These are phyloP conservation scores for Myotis yumanensis DNA, from an alignment of 2,113 vertebrate genomes.

Conservation along the genomic window DNA sequence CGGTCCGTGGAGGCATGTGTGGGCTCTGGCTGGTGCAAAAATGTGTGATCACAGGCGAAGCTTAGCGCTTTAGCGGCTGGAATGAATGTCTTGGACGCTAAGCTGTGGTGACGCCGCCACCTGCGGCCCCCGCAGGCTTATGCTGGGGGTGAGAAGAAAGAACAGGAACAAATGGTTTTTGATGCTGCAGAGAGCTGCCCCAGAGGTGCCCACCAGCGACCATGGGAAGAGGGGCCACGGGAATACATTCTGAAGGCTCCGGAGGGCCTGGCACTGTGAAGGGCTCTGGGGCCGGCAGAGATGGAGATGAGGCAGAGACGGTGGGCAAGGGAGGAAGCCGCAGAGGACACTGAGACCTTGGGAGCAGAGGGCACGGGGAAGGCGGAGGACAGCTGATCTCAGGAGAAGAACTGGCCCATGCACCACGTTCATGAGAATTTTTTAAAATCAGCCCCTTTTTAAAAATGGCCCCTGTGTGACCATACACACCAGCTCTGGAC, in stretches of 20 bases:
- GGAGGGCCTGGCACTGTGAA: not conserved
- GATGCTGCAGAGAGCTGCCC: not conserved
- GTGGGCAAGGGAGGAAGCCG: not conserved
- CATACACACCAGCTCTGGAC: not conserved
- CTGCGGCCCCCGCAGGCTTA: conserved; percentile 27
- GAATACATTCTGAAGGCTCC: not conserved
- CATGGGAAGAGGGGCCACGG: not conserved
- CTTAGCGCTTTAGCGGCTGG: not conserved
- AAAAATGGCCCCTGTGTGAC: not conserved
- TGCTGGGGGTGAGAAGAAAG: not conserved
- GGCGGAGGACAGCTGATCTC: not conserved
- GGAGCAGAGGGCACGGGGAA: not conserved
- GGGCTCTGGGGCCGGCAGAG: not conserved
- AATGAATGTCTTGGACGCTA: conserved; percentile 48
- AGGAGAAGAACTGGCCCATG: not conserved
- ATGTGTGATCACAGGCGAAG: conserved; percentile 37
- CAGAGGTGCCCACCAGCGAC: not conserved
- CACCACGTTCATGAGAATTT: not conserved
- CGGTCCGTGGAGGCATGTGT: conserved; percentile 3
- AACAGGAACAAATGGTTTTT: not conserved
- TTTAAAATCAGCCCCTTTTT: not conserved
- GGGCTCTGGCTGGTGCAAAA: conserved; percentile 49
- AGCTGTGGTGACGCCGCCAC: conserved; percentile 39
- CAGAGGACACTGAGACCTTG: not conserved
- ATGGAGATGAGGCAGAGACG: not conserved